Evolutionary conservation across 2,797 vertebrate genomes (phyloP).

Genomic region (Oreochromis grahami): DNA sequence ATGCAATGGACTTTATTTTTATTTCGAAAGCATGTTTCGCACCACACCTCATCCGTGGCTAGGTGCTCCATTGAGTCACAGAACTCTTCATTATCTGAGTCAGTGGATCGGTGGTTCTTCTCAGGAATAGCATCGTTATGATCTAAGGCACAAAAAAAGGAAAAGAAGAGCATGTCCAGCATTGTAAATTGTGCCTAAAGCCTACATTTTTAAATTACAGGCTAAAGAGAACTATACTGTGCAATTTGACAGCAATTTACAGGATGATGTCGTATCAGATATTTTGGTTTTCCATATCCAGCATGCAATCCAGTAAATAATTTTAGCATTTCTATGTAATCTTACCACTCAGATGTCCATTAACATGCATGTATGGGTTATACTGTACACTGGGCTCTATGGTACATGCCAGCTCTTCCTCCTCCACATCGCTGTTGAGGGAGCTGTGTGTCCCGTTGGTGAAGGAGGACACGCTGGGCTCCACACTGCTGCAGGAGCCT

Average conservation of each 20-base stretch:
- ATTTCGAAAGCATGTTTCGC: neutral
- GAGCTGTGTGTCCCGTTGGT: constrained; percentile 74
- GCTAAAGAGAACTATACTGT: neutral
- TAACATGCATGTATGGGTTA: constrained; percentile 38
- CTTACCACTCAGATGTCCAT: constrained; percentile 55
- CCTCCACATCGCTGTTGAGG: constrained; percentile 73
- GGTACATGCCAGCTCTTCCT: constrained; percentile 72
- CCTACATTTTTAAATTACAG: neutral
- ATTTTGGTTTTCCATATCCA: neutral
- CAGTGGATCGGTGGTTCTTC: constrained; percentile 79
- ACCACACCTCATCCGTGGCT: constrained; percentile 82
- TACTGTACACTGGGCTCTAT: constrained; percentile 47
- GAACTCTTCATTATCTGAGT: constrained; percentile 88
- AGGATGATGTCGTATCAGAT: neutral
- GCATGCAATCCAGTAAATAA: neutral
- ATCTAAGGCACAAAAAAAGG: constrained; percentile 44
- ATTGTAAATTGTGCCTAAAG: accelerated
- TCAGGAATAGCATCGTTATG: constrained; percentile 68
- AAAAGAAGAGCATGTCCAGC: neutral
- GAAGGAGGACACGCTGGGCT: constrained; percentile 70
- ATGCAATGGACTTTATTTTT: neutral
- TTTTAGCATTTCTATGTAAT: neutral
- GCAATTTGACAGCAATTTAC: neutral
- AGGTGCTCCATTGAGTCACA: constrained; percentile 93
- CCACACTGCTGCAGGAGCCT: constrained; percentile 70